A percentile compares a stretch with the other conserved stretches of the same genome.
Evolutionary conservation across 2,888 invertebrate species (phyloP).

Genomic region (Neocrepidodera transversa): DNA sequence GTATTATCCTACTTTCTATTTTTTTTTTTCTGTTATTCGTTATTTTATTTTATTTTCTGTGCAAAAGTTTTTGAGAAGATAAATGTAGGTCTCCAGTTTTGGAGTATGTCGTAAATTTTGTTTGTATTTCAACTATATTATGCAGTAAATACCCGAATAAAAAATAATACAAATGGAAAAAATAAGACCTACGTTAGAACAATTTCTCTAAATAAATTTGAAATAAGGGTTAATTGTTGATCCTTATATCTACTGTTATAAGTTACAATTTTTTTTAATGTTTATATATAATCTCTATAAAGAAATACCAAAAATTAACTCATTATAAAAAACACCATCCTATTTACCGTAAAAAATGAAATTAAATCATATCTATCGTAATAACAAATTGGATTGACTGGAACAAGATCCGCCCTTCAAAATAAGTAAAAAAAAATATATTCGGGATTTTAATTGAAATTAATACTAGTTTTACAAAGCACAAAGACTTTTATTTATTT

Average conservation of each 20-base stretch:
- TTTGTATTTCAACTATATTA: no score
- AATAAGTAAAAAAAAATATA: neutral
- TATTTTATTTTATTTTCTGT: constrained; percentile 10
- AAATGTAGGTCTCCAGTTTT: constrained; percentile 1
- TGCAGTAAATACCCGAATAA: neutral
- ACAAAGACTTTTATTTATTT: constrained; percentile 9
- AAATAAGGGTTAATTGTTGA: no score
- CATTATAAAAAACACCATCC: neutral
- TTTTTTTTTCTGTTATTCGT: constrained; percentile 5
- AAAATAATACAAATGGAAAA: neutral
- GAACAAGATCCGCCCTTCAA: constrained; percentile 3
- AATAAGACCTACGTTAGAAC: no score
- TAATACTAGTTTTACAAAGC: constrained; percentile 1
- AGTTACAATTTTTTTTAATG: no score
- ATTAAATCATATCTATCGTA: no score
- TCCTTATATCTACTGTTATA: no score
- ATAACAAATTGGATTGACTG: neutral
- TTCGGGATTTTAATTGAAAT: constrained; percentile 12
- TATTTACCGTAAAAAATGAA: neutral
- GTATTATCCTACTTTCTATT: neutral
- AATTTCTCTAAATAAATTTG: no score
- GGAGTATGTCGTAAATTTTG: neutral
- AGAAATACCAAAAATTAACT: neutral
- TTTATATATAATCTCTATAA: no score
- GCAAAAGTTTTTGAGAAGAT: neutral